phyloP scores from a whole-genome alignment of 2,797 vertebrate genomes.

The Aulostomus chinensis region DNA sequence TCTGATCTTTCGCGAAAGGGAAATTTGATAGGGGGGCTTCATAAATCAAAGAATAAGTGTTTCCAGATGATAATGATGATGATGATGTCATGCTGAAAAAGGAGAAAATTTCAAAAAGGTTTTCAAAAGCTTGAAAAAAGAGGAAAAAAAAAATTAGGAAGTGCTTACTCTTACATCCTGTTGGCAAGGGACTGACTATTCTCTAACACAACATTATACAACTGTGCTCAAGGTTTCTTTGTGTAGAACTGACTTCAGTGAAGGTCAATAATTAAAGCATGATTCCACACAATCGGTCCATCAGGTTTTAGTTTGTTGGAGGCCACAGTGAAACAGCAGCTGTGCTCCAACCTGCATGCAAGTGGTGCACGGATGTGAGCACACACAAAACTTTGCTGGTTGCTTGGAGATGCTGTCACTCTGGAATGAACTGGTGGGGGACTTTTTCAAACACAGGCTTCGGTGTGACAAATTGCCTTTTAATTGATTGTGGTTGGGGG shows the following conservation, averaged over 20 bases:
- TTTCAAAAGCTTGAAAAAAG: slow-evolving; percentile 57
- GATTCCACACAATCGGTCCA: slow-evolving; percentile 62
- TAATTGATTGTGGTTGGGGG: too few relatives aligned
- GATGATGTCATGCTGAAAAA: slow-evolving; percentile 64
- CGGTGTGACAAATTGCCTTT: too few relatives aligned
- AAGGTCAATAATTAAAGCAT: slow-evolving; percentile 45
- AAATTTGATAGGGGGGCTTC: slow-evolving; percentile 79
- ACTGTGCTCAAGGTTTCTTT: too few relatives aligned
- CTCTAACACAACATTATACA: slow-evolving; percentile 47
- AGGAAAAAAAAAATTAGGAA: slow-evolving; percentile 36
- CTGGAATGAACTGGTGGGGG: slow-evolving; percentile 60
- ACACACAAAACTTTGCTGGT: slow-evolving; percentile 53
- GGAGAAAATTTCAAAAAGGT: slow-evolving; percentile 48
- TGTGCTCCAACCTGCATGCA: too few relatives aligned
- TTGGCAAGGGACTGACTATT: slow-evolving; percentile 47
- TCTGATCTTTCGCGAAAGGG: slow-evolving; percentile 72
- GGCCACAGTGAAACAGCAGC: slow-evolving; percentile 42
- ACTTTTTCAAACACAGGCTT: slow-evolving; percentile 55
- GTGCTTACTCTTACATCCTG: slow-evolving; percentile 63
- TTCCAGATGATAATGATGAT: slow-evolving; percentile 85
- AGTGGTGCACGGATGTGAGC: slow-evolving; percentile 18
- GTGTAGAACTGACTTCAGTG: slow-evolving; percentile 34
- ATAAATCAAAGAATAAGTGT: slow-evolving; percentile 81
- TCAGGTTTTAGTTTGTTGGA: slow-evolving; percentile 60
- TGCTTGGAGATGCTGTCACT: slow-evolving; percentile 72